These are phyloP conservation scores for Hydrophis major DNA, from an alignment of 2,797 vertebrate genomes.

Conservation along the genomic window DNA sequence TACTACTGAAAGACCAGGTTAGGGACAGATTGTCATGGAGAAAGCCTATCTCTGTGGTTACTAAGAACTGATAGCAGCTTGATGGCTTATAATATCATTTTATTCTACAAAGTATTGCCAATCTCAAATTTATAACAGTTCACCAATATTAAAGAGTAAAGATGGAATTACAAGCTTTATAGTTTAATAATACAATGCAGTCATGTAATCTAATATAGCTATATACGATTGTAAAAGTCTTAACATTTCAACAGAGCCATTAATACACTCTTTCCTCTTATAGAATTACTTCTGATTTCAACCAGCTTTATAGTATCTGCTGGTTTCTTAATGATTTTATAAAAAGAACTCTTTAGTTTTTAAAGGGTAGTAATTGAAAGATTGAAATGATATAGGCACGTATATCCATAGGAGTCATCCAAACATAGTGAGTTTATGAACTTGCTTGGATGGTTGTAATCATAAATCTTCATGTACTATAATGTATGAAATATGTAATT, in stretches of 20 bases:
- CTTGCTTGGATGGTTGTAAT: background rate
- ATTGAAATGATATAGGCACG: background rate
- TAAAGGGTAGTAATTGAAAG: background rate
- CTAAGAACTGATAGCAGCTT: background rate
- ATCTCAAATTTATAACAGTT: background rate
- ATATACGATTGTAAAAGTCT: background rate
- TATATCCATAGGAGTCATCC: background rate
- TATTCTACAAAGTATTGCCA: background rate
- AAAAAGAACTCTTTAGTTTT: background rate
- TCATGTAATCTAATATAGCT: background rate
- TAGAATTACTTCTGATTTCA: background rate
- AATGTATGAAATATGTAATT: background rate
- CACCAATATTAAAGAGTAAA: background rate
- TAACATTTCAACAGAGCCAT: background rate
- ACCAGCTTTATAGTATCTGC: background rate
- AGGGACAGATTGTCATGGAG: background rate
- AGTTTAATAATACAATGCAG: background rate
- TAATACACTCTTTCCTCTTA: background rate
- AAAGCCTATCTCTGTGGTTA: background rate
- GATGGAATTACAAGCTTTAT: background rate
- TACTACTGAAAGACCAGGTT: background rate
- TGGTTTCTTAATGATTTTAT: background rate
- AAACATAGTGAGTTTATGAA: background rate
- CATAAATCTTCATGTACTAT: background rate
- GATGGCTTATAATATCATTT: background rate